Base-by-base conservation (phyloP, 1,140 invertebrate genomes). In the Heliothis subflexa region DNA sequence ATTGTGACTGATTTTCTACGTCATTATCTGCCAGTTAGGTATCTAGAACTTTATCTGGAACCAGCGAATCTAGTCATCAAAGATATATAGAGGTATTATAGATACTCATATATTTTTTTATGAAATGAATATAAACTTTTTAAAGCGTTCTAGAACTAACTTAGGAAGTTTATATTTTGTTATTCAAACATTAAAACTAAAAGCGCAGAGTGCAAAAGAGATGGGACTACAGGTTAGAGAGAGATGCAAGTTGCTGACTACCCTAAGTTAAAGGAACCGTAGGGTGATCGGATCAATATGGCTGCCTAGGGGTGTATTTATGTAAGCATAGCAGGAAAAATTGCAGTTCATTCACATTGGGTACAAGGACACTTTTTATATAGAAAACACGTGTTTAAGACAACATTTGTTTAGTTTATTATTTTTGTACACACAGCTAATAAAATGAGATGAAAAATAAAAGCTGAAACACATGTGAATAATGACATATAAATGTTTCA, bases 201-300 rank as follows among this genome's bases (percentile, higher is more conserved):
- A 64, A 64, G 45, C 57, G 59, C 59, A 75, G 40, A 2, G 73
- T 75, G 57, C 2, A 45, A 64, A 64, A 50, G 73, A 33, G 57
- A 75, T 49, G 16, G 14, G 12, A 13, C 10, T 50, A 57, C 47
- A 16, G 3, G 5, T 18, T 1, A 40, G 73, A 75, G 10, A 16
- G 73, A 52, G 73, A 75, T 10, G 28, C 25, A 13, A 7, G 33
- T 59, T 73, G 59, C 21, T 50, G 73, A 47, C 59, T 50, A 64
- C 73, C 73, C 73, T 64, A 62, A 64, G 16, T 75, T 64, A 61
- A 62, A 62, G 57, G 18, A 62, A 21, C 13, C 59, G 73, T 62
- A 64, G 73, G 59, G 57, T 47, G 57, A 64, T 64, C 59, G n/a
- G 57, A 75, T 75, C 73, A 75, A 75, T 75, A 75, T 75, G 59